phyloP scores from a whole-genome alignment of 2,888 invertebrate genomes.

The Podabrus alpinus region DNA sequence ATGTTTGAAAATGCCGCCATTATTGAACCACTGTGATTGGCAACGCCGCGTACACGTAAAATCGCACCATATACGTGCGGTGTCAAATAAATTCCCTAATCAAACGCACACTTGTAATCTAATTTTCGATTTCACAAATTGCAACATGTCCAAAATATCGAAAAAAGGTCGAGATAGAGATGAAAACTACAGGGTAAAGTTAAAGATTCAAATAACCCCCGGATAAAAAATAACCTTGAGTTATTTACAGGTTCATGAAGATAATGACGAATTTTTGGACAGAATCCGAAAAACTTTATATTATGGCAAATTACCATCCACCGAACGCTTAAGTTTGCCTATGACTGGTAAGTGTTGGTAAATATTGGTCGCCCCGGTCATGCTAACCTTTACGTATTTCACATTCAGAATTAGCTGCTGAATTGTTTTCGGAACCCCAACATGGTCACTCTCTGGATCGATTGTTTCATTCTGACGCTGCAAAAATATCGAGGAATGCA shows the following conservation, averaged over 20 bases:
- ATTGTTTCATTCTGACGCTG: conserved; percentile 76
- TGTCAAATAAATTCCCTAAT: neutral
- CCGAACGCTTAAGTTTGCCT: conserved; percentile 74
- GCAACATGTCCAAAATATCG: conserved; percentile 47
- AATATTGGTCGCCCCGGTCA: neutral
- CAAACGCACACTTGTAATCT: neutral
- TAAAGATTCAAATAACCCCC: neutral
- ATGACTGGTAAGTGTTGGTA: conserved; percentile 73
- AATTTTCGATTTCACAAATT: neutral
- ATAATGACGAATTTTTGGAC: conserved; percentile 78
- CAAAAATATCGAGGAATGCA: conserved; percentile 75
- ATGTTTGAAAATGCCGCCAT: neutral
- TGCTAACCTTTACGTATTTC: neutral
- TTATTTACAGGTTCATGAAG: conserved; percentile 63
- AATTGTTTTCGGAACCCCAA: conserved; percentile 79
- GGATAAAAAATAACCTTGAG: neutral
- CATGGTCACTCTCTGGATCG: conserved; percentile 77
- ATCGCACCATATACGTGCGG: neutral
- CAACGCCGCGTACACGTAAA: neutral
- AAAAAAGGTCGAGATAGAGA: conserved; percentile 42
- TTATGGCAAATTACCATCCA: conserved; percentile 78
- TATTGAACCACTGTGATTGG: neutral
- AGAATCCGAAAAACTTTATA: conserved; percentile 88
- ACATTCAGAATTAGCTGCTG: conserved; percentile 78
- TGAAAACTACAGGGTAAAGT: conserved; percentile 40